Evolutionary conservation across 2,113 vertebrate species (phyloP), one percentile per base, ranked within the genome.

Genomic region (Chionis minor): DNA sequence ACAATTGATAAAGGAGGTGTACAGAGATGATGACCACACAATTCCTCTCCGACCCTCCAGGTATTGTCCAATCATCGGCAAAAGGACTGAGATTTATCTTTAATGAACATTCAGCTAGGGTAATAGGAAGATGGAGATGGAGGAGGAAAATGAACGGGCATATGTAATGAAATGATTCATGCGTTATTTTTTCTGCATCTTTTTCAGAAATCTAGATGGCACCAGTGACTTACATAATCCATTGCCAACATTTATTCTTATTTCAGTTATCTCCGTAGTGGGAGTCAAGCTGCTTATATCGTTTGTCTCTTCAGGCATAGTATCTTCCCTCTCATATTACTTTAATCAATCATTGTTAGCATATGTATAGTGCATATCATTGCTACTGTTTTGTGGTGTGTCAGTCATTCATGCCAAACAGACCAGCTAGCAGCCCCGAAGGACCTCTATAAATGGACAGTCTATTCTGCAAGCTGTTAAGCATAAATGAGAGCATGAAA

Each of bases 381-480:
- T 15, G 18, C 32, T 95, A 18, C 71, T 87, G 52, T 96, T 94
- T 94, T 93, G 88, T 79, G 86, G 44, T 52, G 33, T 92, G 91
- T 98, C 91, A 95, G 69, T 97, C 94, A 92, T 69, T 94, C 61
- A 3, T 90, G 70, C 95, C 94, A 97, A 97, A 87, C 75, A 96
- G 92, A 97, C 86, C 86, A 91, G 45, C 84, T 81, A 94, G 86
- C 56, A 97, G 33, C 66, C 42, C 82, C 32, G 2, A 88, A 96
- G 91, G 86, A 54, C 69, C 72, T 92, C 47, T 96, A 42, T 85
- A 61, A 74, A 54, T 67, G 65, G 61, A 88, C 55, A 91, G 74
- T 81, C 51, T 88, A 61, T 42, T 92, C 56, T 93, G 79, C 74
- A 82, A 96, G 28, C 73, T 40, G 61, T 80, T 86, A 79, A n/a